Conservation (phyloP, 2,797 vertebrate genomes). For the Lutjanus argentimaculatus region DNA sequence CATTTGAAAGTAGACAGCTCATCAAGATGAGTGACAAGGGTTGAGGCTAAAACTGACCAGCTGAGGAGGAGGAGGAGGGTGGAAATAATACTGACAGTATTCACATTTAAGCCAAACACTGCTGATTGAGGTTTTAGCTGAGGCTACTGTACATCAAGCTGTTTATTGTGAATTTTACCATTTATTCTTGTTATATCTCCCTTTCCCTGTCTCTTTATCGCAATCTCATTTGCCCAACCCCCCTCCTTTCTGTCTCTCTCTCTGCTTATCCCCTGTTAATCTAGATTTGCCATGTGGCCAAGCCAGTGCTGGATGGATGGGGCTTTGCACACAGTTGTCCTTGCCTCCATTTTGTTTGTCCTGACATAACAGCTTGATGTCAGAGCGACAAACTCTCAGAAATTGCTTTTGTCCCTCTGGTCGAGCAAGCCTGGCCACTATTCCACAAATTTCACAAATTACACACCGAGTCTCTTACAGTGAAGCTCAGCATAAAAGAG, state of each 20-base stretch:
- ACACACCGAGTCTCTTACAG: slow-evolving; percentile 4
- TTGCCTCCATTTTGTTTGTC: slow-evolving; percentile 82
- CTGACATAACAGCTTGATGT: slow-evolving; percentile 71
- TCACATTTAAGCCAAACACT: slow-evolving; percentile 32
- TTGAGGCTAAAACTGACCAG: slow-evolving; percentile 63
- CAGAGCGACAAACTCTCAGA: slow-evolving; percentile 62
- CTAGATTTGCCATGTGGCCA: slow-evolving; percentile 83
- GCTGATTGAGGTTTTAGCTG: background rate
- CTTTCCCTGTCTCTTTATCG: slow-evolving; percentile 51
- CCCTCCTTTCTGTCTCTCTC: slow-evolving; percentile 15
- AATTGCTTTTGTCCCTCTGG: slow-evolving; percentile 61
- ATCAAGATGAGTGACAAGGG: slow-evolving; percentile 73
- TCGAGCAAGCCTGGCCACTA: slow-evolving; percentile 16
- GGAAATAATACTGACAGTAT: slow-evolving; percentile 24
- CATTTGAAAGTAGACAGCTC: slow-evolving; percentile 71
- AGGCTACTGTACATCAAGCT: slow-evolving; percentile 10
- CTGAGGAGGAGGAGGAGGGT: slow-evolving; percentile 31
- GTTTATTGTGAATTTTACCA: slow-evolving; percentile 1
- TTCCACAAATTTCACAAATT: slow-evolving; percentile 46
- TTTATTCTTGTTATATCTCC: slow-evolving; percentile 30
- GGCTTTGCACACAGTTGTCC: slow-evolving; percentile 71
- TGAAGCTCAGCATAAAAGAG: slow-evolving; percentile 2
- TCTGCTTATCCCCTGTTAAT: slow-evolving; percentile 80
- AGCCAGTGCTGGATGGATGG: slow-evolving; percentile 64
- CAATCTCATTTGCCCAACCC: slow-evolving; percentile 55